Conservation (phyloP, 2,888 invertebrate species). For the Byasa hedistus region DNA sequence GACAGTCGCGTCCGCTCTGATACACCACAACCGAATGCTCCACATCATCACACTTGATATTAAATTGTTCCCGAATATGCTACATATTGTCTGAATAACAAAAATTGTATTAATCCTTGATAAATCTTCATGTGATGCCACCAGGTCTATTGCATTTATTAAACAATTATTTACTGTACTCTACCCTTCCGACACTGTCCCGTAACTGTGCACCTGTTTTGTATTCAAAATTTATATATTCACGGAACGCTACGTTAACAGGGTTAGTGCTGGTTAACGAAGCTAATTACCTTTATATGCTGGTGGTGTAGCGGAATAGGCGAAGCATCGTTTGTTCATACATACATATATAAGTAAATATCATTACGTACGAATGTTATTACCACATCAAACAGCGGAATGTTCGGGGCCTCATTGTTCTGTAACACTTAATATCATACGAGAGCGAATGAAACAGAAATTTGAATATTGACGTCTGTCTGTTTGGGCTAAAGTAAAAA, state of each 20-base stretch:
- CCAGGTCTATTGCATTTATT: neutral
- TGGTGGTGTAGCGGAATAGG: constrained; percentile 47
- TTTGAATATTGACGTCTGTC: too few relatives aligned
- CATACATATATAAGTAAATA: constrained; percentile 46
- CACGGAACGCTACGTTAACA: constrained; percentile 41
- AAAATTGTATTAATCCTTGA: too few relatives aligned
- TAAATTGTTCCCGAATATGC: constrained; percentile 6
- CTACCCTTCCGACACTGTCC: neutral
- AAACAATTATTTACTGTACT: neutral
- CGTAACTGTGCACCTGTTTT: constrained; percentile 28
- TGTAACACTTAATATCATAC: too few relatives aligned
- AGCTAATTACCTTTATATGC: constrained; percentile 54
- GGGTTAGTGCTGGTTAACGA: constrained; percentile 42
- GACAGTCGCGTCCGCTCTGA: constrained; percentile 13
- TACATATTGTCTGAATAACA: too few relatives aligned
- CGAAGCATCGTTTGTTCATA: constrained; percentile 42
- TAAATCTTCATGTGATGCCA: too few relatives aligned
- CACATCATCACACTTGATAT: constrained; percentile 22
- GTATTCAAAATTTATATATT: constrained; percentile 34
- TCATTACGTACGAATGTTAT: constrained; percentile 41
- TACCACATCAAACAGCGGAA: constrained; percentile 16
- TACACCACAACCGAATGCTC: constrained; percentile 19
- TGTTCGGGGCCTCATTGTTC: too few relatives aligned
- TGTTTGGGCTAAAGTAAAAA: too few relatives aligned
- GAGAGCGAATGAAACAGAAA: too few relatives aligned